Evolutionary conservation across 2,113 vertebrate genomes (phyloP), one percentile per base, ranked within the genome.

Genomic region (Coptodon rendalli): DNA sequence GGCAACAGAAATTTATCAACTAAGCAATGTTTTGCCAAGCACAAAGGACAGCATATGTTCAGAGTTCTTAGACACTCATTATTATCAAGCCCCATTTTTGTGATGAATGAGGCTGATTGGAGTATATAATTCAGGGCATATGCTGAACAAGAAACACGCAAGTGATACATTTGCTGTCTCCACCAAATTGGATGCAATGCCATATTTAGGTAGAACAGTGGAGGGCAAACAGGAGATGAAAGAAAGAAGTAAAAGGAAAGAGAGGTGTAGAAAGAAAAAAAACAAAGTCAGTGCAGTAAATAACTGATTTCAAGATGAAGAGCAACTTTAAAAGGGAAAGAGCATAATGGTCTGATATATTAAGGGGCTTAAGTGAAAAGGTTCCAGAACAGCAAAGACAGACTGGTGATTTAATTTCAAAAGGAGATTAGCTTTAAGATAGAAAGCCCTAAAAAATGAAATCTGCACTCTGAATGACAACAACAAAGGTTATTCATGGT

Each of bases 401-500:
- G 31, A 19, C n/a, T 36, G 34, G 11, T 63, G 27, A 91, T 87
- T 84, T 81, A 61, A 82, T 80, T 79, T 27, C 13, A 73, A 81
- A 56, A 24, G 14, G 27, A 82, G 71, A 88, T 83, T 71, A 80
- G 76, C 52, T 87, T 56, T 43, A 54, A 81, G 19, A 89, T 22
- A 61, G 6, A 27, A 53, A 81, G 56, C 76, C 66, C 53, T 80
- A 81, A 86, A 57, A 78, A 80, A 57, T 22, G 43, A 53, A 71
- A 66, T 61, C 34, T 84, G 56, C 16, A 22, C 61, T 83, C 31
- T 84, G 24, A 31, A 45, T 68, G 45, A 76, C 40, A 87, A 68
- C 53, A 82, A 76, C 22, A 86, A 88, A 93, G 89, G 87, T 92
- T 93, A 80, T 90, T 89, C 53, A 52, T 86, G 80, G 86, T 85